phyloP scores from a whole-genome alignment of 2,888 invertebrate genomes.

The Nomada flava region DNA sequence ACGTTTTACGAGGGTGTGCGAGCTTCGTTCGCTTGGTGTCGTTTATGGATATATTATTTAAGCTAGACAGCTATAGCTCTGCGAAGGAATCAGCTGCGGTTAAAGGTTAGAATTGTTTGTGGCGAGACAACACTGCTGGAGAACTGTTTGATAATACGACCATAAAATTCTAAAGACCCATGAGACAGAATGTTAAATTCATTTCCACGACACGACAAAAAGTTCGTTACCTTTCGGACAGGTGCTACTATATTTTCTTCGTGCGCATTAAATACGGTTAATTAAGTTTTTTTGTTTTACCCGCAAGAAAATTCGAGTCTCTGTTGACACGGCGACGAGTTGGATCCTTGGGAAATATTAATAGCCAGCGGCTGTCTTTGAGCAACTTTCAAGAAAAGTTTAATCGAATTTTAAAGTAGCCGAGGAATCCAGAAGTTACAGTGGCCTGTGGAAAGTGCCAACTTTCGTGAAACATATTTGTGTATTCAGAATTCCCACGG shows the following conservation, averaged over 20 bases:
- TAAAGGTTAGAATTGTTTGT: neutral
- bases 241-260: no score
- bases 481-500: constrained; percentile 2
- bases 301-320: no score
- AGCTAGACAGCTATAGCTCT: neutral
- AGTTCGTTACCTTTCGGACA: no score
- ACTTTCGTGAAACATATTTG: constrained; percentile 21
- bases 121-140: neutral
- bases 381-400: constrained; percentile 1
- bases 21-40: neutral
- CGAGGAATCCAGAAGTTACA: constrained; percentile 22
- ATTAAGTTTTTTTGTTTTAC: no score
- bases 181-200: neutral
- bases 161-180: neutral
- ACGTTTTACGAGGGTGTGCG: neutral
- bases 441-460: neutral
- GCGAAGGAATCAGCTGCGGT: constrained; percentile 10
- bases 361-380: constrained; percentile 9
- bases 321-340: neutral
- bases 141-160: neutral
- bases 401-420: constrained; percentile 46
- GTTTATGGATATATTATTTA: constrained; percentile 9
- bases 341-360: constrained; percentile 30
- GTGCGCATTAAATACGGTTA: no score
- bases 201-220: neutral